Evolutionary conservation across 2,888 invertebrate species (phyloP).

Genomic region (Drosophila nigritarsus): DNA sequence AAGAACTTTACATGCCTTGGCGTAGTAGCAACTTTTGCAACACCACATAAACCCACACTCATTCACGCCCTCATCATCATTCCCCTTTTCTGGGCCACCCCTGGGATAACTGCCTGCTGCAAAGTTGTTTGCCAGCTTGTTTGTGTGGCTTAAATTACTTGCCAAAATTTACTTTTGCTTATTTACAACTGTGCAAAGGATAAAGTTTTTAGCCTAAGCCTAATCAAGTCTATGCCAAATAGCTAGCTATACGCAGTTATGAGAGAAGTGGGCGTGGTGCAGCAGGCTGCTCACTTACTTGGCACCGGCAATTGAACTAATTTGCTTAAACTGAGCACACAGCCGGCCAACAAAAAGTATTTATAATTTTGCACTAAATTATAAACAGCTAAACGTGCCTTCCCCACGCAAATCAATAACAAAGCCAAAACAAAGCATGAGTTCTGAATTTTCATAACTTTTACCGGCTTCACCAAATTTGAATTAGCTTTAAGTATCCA

Average conservation of each 20-base stretch:
- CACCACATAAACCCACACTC: constrained; percentile 7
- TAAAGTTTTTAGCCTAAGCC: constrained; percentile 83
- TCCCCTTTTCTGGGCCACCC: constrained; percentile 4
- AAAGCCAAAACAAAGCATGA: constrained; percentile 12
- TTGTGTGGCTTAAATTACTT: constrained; percentile 81
- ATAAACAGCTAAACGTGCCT: constrained; percentile 71
- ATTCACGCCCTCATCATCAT: neutral
- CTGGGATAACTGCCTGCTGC: constrained; percentile 40
- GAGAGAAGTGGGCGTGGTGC: neutral
- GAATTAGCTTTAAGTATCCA: constrained; percentile 68
- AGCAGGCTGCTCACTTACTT: constrained; percentile 40
- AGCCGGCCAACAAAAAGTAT: constrained; percentile 53
- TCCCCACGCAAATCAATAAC: constrained; percentile 60
- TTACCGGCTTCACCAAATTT: constrained; percentile 40
- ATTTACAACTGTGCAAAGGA: constrained; percentile 83
- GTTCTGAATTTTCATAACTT: constrained; percentile 35
- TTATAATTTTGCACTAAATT: constrained; percentile 73
- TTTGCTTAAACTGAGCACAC: constrained; percentile 74
- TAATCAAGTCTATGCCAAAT: constrained; percentile 80
- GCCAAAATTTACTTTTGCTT: constrained; percentile 81
- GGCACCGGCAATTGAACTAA: constrained; percentile 74
- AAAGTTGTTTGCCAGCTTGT: constrained; percentile 81
- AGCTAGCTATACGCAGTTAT: constrained; percentile 5
- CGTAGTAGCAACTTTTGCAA: constrained; percentile 58
- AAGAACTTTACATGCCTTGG: constrained; percentile 70